Evolutionary conservation across 2,888 invertebrate species (phyloP), one percentile per base, ranked within the genome.

Genomic region (Drosophila barbarae): DNA sequence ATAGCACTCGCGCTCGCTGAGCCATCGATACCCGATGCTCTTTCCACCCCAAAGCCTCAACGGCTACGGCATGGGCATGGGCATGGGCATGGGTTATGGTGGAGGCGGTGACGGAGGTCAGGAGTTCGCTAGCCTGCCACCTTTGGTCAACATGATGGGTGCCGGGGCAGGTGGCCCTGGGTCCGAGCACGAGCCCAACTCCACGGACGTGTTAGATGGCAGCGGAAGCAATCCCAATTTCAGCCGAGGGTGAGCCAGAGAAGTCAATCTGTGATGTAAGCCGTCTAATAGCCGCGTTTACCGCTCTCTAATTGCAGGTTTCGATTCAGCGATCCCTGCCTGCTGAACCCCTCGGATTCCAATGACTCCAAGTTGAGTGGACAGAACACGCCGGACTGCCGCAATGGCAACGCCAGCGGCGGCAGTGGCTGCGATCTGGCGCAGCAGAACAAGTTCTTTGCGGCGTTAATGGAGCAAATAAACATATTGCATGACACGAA

Each of bases 391-490:
- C 89, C 88, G 52, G 88, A 89, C 67, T 73, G 84, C 44, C 85
- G 86, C 38, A 86, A 84, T 57, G 75, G 72, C 21, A 77, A 69
- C 1, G 46, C 46, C 50, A 57, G 44, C 39, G 84, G 84, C 63
- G 77, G 77, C 55, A 69, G 73, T 32, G 72, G 79, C 39, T 77
- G 59, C 47, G 88, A 89, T 12, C 59, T 81, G 69, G 88, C 88
- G 47, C 88, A 87, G 47, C 89, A 87, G 64, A 89, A 88, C 66
- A 90, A 89, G 74, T 86, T 89, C 51, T 87, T 90, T 64, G 75
- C 86, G 10, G 88, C 93, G 64, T 90, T 95, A 34, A 91, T 94
- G 71, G 94, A 94, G 81, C 95, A 95, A 90, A 94, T 95, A 73
- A 90, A 92, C 81, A 88, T 92, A 56, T 87, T 95, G 76, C 94